Evolutionary conservation across 1,140 invertebrate genomes (phyloP).

Genomic region (Macrobrachium nipponense): DNA sequence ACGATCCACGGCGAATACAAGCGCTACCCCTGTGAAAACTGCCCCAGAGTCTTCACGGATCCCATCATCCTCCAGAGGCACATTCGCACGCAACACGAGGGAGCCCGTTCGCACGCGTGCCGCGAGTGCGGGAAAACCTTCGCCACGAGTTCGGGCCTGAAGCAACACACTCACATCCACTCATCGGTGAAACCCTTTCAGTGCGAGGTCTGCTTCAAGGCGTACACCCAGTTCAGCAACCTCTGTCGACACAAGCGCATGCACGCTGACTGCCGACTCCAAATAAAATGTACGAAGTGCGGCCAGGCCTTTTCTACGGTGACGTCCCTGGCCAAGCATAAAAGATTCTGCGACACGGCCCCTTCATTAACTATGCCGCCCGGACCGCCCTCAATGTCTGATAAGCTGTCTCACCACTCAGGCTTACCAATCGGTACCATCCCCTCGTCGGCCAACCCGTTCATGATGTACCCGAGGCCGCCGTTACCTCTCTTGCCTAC

Average conservation of each 20-base stretch:
- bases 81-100: slow-evolving; percentile 92
- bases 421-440: slow-evolving; percentile 73
- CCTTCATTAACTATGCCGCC: slow-evolving; percentile 71
- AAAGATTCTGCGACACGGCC: slow-evolving; percentile 76
- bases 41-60: slow-evolving; percentile 91
- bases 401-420: slow-evolving; percentile 77
- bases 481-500: slow-evolving; percentile 51
- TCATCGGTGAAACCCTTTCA: slow-evolving; percentile 98
- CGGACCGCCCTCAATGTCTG: slow-evolving; percentile 71
- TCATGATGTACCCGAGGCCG: slow-evolving; percentile 61
- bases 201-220: slow-evolving; percentile 89
- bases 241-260: slow-evolving; percentile 98
- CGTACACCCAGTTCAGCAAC: slow-evolving; percentile 99
- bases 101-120: slow-evolving; percentile 93
- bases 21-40: slow-evolving; percentile 94
- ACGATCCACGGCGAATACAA: slow-evolving; percentile 71
- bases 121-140: slow-evolving; percentile 99
- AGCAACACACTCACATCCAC: slow-evolving; percentile 99
- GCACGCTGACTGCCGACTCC: slow-evolving; percentile 92
- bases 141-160: slow-evolving; percentile 95
- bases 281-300: slow-evolving; percentile 93
- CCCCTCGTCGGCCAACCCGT: slow-evolving; percentile 66
- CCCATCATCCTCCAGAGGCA: slow-evolving; percentile 95
- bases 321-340: slow-evolving; percentile 77
- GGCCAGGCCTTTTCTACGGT: slow-evolving; percentile 91